These are phyloP conservation scores for Porphyrio hochstetteri DNA, from an alignment of 2,113 vertebrate genomes.

Conservation along the genomic window DNA sequence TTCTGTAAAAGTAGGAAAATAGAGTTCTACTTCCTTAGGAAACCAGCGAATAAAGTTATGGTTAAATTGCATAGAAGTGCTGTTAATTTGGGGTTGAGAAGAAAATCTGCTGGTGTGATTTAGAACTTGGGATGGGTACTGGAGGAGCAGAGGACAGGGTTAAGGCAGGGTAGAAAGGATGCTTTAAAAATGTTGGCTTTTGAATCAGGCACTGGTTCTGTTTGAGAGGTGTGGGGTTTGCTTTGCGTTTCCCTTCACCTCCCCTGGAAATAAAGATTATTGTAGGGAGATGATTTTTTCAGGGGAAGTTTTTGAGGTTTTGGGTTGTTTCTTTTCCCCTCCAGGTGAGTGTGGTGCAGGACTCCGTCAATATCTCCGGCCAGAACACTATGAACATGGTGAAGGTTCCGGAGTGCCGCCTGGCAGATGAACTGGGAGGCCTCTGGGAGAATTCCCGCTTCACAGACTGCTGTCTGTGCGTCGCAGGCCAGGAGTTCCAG, in stretches of 20 bases:
- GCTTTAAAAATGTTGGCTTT: fast-evolving
- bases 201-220: neutral
- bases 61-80: neutral
- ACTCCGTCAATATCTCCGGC: slow-evolving; percentile 97
- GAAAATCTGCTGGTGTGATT: neutral
- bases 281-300: neutral
- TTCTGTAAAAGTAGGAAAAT: neutral
- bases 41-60: neutral
- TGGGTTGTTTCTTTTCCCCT: neutral
- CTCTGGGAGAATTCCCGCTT: slow-evolving; percentile 97
- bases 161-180: too few relatives aligned
- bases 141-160: neutral
- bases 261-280: neutral
- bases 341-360: slow-evolving; percentile 98
- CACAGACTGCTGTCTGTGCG: slow-evolving; percentile 95
- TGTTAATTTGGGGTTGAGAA: neutral
- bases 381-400: slow-evolving; percentile 98
- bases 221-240: neutral
- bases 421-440: slow-evolving; percentile 94
- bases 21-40: neutral
- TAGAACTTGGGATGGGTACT: neutral
- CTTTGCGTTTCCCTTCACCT: neutral
- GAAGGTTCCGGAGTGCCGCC: slow-evolving; percentile 93
- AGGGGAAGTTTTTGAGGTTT: neutral
- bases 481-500: slow-evolving; percentile 91